Evolutionary conservation across 2,113 vertebrate species (phyloP).

Genomic region (Cromileptes altivelis): DNA sequence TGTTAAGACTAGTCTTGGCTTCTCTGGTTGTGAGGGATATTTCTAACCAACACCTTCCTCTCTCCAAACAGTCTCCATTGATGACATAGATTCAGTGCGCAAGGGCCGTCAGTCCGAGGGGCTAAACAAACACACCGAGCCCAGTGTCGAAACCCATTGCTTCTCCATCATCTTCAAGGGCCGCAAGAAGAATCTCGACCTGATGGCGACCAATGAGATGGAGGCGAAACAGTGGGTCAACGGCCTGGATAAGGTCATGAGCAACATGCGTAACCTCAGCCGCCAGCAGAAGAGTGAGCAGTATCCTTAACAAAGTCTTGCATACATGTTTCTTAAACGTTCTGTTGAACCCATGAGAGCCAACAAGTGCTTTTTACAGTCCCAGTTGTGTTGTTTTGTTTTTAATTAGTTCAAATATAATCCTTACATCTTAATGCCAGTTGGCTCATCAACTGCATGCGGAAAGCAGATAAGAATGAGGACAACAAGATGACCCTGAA

Average conservation of each 20-base stretch:
- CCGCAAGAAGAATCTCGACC: conserved; percentile 90
- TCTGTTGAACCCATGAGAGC: not conserved
- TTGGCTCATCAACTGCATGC: conserved; percentile 94
- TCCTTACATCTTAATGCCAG: conserved; percentile 88
- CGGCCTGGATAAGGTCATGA: conserved; percentile 90
- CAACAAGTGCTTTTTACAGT: not conserved
- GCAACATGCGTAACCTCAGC: conserved; percentile 87
- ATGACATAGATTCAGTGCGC: conserved; percentile 94
- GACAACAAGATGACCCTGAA: conserved; percentile 97
- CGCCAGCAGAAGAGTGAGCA: conserved; percentile 91
- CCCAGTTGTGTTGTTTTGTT: not conserved
- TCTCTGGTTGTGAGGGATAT: not conserved
- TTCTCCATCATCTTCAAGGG: conserved; percentile 96
- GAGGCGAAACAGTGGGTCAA: conserved; percentile 89
- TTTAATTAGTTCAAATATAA: not conserved
- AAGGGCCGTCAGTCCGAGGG: conserved; percentile 93
- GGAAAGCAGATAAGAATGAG: conserved; percentile 94
- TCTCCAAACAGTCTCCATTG: conserved; percentile 88
- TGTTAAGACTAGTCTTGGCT: not conserved
- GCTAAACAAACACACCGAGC: conserved; percentile 88
- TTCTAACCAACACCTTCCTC: not conserved
- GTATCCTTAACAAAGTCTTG: conserved; percentile 88
- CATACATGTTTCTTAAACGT: not conserved
- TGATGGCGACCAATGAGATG: conserved; percentile 83
- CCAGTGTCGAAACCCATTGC: conserved; percentile 86